Evolutionary conservation across 2,888 invertebrate species (phyloP).

Genomic region (Oscheius sp.): DNA sequence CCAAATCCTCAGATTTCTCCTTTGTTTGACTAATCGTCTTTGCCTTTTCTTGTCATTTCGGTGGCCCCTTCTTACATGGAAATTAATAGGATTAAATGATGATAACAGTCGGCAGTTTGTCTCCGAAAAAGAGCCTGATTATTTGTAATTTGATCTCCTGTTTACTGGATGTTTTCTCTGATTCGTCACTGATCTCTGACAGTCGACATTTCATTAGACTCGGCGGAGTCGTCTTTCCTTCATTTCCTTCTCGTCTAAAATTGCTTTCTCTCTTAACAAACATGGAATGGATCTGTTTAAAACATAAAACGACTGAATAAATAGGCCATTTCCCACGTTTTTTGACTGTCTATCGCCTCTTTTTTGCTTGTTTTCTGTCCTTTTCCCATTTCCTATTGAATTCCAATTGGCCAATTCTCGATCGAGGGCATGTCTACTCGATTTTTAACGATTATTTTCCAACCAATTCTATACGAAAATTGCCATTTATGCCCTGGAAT

Average conservation of each 20-base stretch:
- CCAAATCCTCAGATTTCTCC: slow-evolving; percentile 1
- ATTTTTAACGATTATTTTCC: no score
- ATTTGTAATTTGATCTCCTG: no score
- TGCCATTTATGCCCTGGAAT: no score
- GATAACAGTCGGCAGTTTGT: no score
- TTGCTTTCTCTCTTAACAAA: neutral
- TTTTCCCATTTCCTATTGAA: no score
- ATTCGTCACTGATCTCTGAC: no score
- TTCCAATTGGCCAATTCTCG: no score
- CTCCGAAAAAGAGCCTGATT: no score
- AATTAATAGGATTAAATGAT: slow-evolving; percentile 29
- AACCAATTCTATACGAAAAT: no score
- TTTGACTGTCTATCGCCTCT: neutral
- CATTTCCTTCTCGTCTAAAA: no score
- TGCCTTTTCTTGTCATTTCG: neutral
- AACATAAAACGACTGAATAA: neutral
- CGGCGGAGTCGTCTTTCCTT: neutral
- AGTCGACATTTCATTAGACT: neutral
- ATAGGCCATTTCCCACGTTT: neutral
- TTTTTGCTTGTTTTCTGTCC: slow-evolving; percentile 1
- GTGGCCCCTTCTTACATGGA: neutral
- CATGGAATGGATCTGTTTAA: neutral
- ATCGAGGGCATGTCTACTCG: no score
- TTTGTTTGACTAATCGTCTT: neutral
- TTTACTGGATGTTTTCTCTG: neutral